phyloP scores from a whole-genome alignment of 92 coral and sea anemone species.

The Zoanthus sociatus region DNA sequence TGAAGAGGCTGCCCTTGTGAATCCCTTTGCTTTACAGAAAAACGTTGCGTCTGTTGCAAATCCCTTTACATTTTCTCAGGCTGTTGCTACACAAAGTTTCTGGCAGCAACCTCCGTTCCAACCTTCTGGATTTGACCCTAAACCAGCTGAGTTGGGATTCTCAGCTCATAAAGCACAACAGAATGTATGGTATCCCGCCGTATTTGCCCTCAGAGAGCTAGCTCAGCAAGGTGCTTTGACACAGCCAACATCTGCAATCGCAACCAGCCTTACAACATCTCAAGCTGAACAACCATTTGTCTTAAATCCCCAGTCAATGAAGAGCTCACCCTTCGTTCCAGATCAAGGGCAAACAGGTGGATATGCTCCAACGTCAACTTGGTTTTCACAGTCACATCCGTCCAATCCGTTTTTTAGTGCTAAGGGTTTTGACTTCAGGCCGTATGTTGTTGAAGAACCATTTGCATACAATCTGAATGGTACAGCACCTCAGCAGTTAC shows the following conservation, averaged over 20 bases:
- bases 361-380: neutral
- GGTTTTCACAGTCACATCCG: constrained; percentile 19
- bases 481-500: constrained; percentile 16
- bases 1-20: neutral
- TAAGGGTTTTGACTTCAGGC: constrained; percentile 59
- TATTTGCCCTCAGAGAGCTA: constrained; percentile 51
- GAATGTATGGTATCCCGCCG: constrained; percentile 65
- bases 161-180: constrained; percentile 58
- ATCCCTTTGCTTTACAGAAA: constrained; percentile 30
- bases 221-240: constrained; percentile 47
- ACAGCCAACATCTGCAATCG: constrained; percentile 19
- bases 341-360: neutral
- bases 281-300: constrained; percentile 13
- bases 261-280: neutral
- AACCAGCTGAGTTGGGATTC: constrained; percentile 70
- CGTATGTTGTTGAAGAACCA: constrained; percentile 59
- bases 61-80: constrained; percentile 30
- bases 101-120: constrained; percentile 77
- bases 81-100: constrained; percentile 58
- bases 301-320: constrained; percentile 40
- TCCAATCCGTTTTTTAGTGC: constrained; percentile 39
- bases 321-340: constrained; percentile 30
- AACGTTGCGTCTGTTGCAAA: neutral
- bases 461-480: neutral
- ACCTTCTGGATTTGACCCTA: constrained; percentile 60